Evolutionary conservation across 2,113 vertebrate genomes (phyloP).

Genomic region (Oncorhynchus clarkii): DNA sequence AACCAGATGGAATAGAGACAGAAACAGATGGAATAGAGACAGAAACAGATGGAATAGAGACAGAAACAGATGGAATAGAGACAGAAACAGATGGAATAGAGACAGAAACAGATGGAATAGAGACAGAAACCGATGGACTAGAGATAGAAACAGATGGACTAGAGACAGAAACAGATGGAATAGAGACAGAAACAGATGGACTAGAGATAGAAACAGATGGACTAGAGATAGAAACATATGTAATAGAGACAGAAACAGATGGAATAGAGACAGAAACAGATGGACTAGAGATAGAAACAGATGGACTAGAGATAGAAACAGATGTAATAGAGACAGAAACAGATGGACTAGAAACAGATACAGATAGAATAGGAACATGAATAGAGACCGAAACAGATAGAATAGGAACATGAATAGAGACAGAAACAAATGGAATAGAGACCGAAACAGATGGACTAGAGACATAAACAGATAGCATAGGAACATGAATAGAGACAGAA

Average conservation of each 20-base stretch:
- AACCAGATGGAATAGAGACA: constrained; percentile 5
- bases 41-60: no score
- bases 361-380: constrained; percentile 1
- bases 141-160: background rate
- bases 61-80: background rate
- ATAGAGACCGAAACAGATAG: no score
- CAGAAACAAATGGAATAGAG: background rate
- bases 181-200: background rate
- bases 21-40: constrained; percentile 37
- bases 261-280: background rate
- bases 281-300: background rate
- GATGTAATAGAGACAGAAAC: constrained; percentile 7
- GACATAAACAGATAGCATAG: constrained; percentile 42
- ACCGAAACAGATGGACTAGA: constrained; percentile 14
- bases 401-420: no score
- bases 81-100: no score
- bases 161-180: background rate
- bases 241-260: background rate
- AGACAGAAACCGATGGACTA: constrained; percentile 36
- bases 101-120: background rate
- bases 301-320: no score
- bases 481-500: constrained; percentile 6
- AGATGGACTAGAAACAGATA: background rate
- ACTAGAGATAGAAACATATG: constrained; percentile 33
- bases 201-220: constrained; percentile 14